Evolutionary conservation across 1,140 invertebrate genomes (phyloP).

Genomic region (Hydropsyche tenuis): DNA sequence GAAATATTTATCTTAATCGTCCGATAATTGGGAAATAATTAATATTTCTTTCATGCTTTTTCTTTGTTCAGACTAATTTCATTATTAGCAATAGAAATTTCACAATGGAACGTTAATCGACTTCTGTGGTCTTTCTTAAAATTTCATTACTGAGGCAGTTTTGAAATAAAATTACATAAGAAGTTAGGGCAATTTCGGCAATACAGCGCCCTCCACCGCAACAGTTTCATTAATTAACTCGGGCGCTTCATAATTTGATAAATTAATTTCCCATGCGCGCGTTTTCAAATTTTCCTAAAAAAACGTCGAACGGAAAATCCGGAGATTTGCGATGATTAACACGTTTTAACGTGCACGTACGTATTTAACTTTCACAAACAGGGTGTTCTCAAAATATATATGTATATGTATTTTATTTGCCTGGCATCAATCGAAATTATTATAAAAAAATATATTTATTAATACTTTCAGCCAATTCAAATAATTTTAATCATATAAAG

Average conservation of each 20-base stretch:
- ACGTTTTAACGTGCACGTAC: not conserved
- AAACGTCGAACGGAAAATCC: too few species aligned
- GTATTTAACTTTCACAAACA: not conserved
- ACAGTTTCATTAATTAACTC: slow-evolving; percentile 16
- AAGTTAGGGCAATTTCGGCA: slow-evolving; percentile 16
- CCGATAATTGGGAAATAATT: slow-evolving; percentile 28
- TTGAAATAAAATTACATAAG: slow-evolving; percentile 19
- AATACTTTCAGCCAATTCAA: too few species aligned
- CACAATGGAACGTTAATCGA: slow-evolving; percentile 37
- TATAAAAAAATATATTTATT: too few species aligned
- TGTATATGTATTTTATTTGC: not conserved
- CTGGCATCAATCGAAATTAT: too few species aligned
- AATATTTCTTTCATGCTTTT: slow-evolving; percentile 34
- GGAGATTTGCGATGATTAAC: too few species aligned
- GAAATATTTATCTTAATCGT: slow-evolving; percentile 23
- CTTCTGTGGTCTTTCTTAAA: slow-evolving; percentile 32
- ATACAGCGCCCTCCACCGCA: not conserved
- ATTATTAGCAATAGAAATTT: slow-evolving; percentile 36
- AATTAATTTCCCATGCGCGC: not conserved
- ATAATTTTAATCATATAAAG: too few species aligned
- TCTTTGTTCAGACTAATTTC: slow-evolving; percentile 24
- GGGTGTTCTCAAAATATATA: not conserved
- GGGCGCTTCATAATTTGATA: not conserved
- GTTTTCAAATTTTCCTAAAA: too few species aligned
- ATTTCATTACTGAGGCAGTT: slow-evolving; percentile 11